Percentiles rank a stretch among this genome's conserved stretches.
Evolutionary conservation across 1,140 invertebrate genomes (phyloP).

Genomic region (Tigriopus japonicus): DNA sequence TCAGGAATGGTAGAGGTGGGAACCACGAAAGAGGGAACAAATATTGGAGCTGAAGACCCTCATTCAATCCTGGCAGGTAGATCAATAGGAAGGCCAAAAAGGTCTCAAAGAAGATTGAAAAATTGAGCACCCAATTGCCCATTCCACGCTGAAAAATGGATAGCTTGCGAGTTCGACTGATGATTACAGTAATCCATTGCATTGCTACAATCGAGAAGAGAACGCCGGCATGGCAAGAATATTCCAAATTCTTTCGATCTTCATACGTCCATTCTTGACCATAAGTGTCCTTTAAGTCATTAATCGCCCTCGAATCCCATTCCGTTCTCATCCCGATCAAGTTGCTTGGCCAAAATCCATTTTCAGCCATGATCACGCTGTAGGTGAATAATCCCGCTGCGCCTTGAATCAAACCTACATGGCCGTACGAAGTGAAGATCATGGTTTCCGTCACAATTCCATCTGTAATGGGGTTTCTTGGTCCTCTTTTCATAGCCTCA

Average conservation of each 20-base stretch:
- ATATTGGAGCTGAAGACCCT: constrained; percentile 5
- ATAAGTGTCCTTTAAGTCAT: constrained; percentile 34
- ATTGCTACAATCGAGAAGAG: not conserved
- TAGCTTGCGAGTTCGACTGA: not conserved
- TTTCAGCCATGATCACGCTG: constrained; percentile 36
- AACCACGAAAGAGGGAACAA: constrained; percentile 5
- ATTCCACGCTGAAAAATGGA: not conserved
- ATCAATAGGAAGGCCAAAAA: constrained; percentile 1
- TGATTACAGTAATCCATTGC: constrained; percentile 1
- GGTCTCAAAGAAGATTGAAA: constrained; percentile 7
- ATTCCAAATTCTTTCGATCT: constrained; percentile 6
- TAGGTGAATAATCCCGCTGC: constrained; percentile 31
- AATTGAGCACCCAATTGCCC: constrained; percentile 4
- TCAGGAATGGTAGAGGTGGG: not conserved
- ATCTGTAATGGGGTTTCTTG: constrained; percentile 1
- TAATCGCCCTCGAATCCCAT: constrained; percentile 33
- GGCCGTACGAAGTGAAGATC: constrained; percentile 1
- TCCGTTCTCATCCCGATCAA: constrained; percentile 28
- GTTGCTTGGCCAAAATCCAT: constrained; percentile 30
- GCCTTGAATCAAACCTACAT: constrained; percentile 18
- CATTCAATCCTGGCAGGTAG: constrained; percentile 4
- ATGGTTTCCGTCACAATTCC: not conserved
- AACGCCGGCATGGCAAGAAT: constrained; percentile 7
- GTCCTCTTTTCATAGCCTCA: not conserved
- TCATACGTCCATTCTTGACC: constrained; percentile 32